Percentiles rank a stretch among this genome's conserved stretches.
These are phyloP conservation scores for Aplochiton taeniatus DNA, from an alignment of 2,797 vertebrate genomes.

Conservation along the genomic window DNA sequence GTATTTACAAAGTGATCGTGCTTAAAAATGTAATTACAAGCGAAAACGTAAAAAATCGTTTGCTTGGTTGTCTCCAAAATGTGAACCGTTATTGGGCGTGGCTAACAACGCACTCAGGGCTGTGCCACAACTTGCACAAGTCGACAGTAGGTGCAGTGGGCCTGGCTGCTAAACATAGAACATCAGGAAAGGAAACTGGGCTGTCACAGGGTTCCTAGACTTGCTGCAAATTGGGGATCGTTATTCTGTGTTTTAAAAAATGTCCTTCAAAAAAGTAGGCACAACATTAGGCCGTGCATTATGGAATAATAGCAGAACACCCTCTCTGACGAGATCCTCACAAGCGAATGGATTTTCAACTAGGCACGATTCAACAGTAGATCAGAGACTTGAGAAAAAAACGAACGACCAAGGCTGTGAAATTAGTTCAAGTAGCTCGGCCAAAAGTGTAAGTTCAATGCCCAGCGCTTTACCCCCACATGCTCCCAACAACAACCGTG, in stretches of 20 bases:
- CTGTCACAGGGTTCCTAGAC: too few species aligned
- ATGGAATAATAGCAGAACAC: conserved; percentile 44
- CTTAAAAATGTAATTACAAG: not conserved
- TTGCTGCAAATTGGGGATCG: too few species aligned
- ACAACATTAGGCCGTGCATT: conserved; percentile 52
- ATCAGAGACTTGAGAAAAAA: conserved; percentile 18
- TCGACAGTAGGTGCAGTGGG: too few species aligned
- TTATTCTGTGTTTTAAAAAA: conserved; percentile 19
- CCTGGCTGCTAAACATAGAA: too few species aligned
- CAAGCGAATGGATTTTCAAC: conserved; percentile 45
- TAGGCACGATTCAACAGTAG: conserved; percentile 24
- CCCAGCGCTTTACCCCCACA: conserved; percentile 11
- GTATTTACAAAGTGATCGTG: too few species aligned
- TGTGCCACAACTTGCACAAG: too few species aligned
- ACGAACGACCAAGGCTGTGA: conserved; percentile 32
- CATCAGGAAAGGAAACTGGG: too few species aligned
- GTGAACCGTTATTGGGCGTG: too few species aligned
- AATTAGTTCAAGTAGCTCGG: conserved; percentile 10
- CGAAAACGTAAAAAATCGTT: too few species aligned
- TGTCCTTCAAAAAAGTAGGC: conserved; percentile 62
- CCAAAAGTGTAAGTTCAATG: not conserved
- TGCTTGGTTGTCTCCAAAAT: too few species aligned
- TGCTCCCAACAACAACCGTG: conserved; percentile 35
- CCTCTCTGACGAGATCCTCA: conserved; percentile 19
- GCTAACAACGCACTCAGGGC: too few species aligned